Evolutionary conservation across 2,888 invertebrate species (phyloP), one percentile per base, ranked within the genome.

Genomic region (Erebia aethiops): DNA sequence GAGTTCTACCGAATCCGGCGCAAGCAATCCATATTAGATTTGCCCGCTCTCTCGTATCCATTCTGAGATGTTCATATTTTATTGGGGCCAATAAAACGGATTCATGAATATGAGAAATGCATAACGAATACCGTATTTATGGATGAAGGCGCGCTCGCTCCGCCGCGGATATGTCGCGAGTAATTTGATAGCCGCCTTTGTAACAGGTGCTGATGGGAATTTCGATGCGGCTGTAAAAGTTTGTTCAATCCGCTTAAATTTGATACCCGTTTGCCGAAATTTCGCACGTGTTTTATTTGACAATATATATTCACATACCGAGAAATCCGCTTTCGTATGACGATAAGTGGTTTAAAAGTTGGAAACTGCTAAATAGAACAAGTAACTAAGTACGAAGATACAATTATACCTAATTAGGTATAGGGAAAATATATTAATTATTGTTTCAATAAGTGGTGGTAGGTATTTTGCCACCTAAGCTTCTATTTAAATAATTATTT

Each of bases 1-100:
- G 86, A 84, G 85, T 87, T 85, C 86, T 86, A 84, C 87, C 86
- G 89, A 90, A 92, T 90, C 91, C 89, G 85, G 91, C 92, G 89
- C 90, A 87, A 88, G 88, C 90, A 90, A 93, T 92, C 91, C 91
- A 93, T 93, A 93, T 93, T 93, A 93, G 92, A 93, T 93, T 92
- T 88, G 89, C 91, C 87, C 89, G 91, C 90, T 89, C 89, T 90
- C 90, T 90, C 91, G 90, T 91, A 93, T 91, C 93, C 93, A 92
- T 93, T 93, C 92, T 90, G 90, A 93, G 93, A 93, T 93, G 93
- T 93, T 93, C 94, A 94, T 94, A 94, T 94, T 94, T 94, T 94
- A 94, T 94, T 92, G 92, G 88, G 91, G 91, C 93, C 93, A 94
- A 94, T 94, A 94, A 94, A 94, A 93, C 89, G 93, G 93, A 93